Evolutionary conservation across 2,888 invertebrate genomes (phyloP).

Genomic region (Drosophila multiciliata): DNA sequence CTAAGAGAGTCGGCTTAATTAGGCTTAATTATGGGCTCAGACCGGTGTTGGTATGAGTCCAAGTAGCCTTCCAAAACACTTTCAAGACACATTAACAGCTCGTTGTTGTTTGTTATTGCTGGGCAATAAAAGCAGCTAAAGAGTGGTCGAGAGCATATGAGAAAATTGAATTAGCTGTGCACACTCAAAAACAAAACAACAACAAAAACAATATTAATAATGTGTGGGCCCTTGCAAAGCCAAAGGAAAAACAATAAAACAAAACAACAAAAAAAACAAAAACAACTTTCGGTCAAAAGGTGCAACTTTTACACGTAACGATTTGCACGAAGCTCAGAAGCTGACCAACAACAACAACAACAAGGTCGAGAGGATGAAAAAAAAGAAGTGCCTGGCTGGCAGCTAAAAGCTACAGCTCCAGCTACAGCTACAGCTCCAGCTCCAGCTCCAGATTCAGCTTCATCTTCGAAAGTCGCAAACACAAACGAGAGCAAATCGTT

Average conservation of each 20-base stretch:
- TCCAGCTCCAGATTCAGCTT: background rate
- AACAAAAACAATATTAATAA: conserved; percentile 22
- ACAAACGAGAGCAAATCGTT: conserved; percentile 81
- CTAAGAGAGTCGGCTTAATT: conserved; percentile 62
- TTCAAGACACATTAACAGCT: conserved; percentile 71
- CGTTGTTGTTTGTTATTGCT: conserved; percentile 60
- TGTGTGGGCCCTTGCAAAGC: conserved; percentile 31
- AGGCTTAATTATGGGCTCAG: conserved; percentile 75
- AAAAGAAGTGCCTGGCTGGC: conserved; percentile 4
- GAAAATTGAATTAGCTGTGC: conserved; percentile 56
- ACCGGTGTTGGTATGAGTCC: conserved; percentile 31
- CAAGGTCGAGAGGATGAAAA: conserved; percentile 1
- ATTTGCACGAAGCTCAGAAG: conserved; percentile 69
- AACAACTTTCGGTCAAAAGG: conserved; percentile 77
- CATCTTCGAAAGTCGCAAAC: conserved; percentile 46
- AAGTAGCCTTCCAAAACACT: conserved; percentile 67
- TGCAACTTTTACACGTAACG: conserved; percentile 81
- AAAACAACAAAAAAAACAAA: conserved; percentile 43
- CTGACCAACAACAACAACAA: conserved; percentile 11
- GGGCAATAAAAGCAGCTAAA: conserved; percentile 53
- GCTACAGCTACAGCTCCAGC: background rate
- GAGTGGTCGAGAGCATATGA: conserved; percentile 6
- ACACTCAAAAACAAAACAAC: background rate
- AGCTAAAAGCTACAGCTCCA: conserved; percentile 10
- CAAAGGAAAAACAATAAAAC: conserved; percentile 3